Conservation (phyloP, 2,113 vertebrate genomes). For the Tauraco erythrolophus region DNA sequence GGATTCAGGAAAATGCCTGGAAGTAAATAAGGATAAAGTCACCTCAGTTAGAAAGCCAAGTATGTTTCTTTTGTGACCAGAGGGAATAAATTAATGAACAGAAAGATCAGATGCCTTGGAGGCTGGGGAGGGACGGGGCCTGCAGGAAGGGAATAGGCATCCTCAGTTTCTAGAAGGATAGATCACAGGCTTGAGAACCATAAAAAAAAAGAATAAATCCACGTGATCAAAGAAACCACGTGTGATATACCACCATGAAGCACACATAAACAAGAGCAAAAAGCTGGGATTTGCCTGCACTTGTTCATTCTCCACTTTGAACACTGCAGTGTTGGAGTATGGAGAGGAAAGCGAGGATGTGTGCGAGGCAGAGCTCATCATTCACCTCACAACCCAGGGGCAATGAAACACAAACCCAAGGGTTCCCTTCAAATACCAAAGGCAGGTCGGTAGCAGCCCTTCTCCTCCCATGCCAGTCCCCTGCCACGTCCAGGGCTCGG, state of each 20-base stretch:
- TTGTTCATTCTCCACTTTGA: background rate
- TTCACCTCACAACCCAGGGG: background rate
- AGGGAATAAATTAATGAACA: background rate
- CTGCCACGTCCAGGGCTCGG: background rate
- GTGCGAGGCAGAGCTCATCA: background rate
- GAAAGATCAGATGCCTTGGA: background rate
- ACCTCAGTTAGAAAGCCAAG: background rate
- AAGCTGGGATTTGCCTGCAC: background rate
- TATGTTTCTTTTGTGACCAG: background rate
- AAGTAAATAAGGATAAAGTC: background rate
- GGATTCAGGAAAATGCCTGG: background rate
- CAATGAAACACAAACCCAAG: background rate
- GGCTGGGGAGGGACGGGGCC: background rate
- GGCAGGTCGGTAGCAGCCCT: background rate
- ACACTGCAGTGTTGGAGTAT: background rate
- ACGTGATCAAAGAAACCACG: background rate
- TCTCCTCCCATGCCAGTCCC: background rate
- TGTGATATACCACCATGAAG: background rate
- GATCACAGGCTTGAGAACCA: background rate
- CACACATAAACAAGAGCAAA: background rate
- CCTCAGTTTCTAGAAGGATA: background rate
- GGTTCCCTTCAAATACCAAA: background rate
- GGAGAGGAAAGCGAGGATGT: background rate
- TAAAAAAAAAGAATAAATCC: background rate
- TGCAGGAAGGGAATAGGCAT: background rate